Evolutionary conservation across 2,113 vertebrate genomes (phyloP).

Genomic region (Protobothrops mucrosquamatus): DNA sequence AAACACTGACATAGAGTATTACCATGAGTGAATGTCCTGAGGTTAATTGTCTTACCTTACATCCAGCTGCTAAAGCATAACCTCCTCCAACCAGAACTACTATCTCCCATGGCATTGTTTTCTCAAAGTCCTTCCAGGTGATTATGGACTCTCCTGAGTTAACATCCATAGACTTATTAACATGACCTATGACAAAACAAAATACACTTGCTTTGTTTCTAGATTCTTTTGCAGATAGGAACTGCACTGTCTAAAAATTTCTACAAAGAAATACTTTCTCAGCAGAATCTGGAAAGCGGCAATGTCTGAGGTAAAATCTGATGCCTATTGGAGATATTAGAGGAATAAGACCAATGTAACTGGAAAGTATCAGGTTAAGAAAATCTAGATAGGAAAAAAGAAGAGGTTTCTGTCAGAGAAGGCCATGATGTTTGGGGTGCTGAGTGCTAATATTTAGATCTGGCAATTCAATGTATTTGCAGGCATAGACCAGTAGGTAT

Average conservation of each 20-base stretch:
- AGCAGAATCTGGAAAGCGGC: background rate
- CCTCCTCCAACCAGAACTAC: slow-evolving; percentile 97
- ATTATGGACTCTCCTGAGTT: slow-evolving; percentile 85
- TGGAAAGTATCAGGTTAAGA: background rate
- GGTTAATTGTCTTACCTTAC: slow-evolving; percentile 78
- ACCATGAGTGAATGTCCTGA: too few relatives aligned
- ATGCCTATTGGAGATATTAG: background rate
- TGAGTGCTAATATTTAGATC: background rate
- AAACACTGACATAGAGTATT: background rate
- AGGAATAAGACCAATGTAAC: background rate
- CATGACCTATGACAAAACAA: slow-evolving; percentile 48
- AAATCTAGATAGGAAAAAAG: background rate
- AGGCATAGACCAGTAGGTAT: background rate
- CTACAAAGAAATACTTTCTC: background rate
- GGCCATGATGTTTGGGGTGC: background rate
- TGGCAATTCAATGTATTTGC: background rate
- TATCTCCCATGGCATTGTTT: slow-evolving; percentile 98
- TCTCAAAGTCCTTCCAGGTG: slow-evolving; percentile 98
- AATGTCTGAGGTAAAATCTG: background rate
- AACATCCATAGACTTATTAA: slow-evolving; percentile 47
- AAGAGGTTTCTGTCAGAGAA: background rate
- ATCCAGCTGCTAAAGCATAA: slow-evolving; percentile 94
- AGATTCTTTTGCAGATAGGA: background rate
- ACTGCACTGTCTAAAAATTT: background rate
- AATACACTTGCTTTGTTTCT: background rate